Conservation (phyloP, 30 jellyfish, hydroid and myxozoan species). For the Cassiopea andromeda region DNA sequence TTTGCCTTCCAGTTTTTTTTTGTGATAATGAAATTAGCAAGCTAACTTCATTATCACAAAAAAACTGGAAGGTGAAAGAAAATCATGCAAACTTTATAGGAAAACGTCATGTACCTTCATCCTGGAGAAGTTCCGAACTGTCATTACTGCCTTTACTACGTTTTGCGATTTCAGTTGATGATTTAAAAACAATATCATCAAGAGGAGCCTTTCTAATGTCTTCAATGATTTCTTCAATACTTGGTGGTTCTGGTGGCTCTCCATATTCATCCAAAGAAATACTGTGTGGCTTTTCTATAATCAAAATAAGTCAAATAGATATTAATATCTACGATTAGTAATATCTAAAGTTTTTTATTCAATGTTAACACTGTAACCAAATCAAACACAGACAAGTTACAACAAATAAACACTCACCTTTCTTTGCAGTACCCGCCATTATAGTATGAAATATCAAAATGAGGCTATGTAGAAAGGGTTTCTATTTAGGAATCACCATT, state of each 20-base stretch:
- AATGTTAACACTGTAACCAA: background rate
- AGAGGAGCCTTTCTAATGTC: conserved; percentile 64
- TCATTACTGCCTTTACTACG: background rate
- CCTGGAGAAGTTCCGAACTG: background rate
- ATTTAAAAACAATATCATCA: conserved; percentile 62
- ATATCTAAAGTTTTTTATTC: too few species aligned
- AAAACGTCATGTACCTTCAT: background rate
- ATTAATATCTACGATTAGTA: too few species aligned
- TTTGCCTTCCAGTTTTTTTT: too few species aligned
- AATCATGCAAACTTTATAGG: background rate
- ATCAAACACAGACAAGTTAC: background rate
- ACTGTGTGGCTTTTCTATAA: background rate
- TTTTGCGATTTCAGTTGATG: conserved; percentile 43
- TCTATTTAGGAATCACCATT: background rate
- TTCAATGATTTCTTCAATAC: conserved; percentile 61
- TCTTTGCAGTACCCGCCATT: conserved; percentile 3
- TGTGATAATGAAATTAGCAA: too few species aligned
- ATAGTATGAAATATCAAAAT: background rate
- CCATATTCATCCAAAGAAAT: conserved; percentile 52
- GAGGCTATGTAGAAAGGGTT: background rate
- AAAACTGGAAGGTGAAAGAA: too few species aligned
- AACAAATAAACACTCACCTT: background rate
- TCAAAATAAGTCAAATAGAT: background rate
- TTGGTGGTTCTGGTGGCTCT: conserved; percentile 68
- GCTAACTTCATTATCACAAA: too few species aligned